Evolutionary conservation across 2,888 invertebrate genomes (phyloP).

Genomic region (Trissonchulus latispiculum): DNA sequence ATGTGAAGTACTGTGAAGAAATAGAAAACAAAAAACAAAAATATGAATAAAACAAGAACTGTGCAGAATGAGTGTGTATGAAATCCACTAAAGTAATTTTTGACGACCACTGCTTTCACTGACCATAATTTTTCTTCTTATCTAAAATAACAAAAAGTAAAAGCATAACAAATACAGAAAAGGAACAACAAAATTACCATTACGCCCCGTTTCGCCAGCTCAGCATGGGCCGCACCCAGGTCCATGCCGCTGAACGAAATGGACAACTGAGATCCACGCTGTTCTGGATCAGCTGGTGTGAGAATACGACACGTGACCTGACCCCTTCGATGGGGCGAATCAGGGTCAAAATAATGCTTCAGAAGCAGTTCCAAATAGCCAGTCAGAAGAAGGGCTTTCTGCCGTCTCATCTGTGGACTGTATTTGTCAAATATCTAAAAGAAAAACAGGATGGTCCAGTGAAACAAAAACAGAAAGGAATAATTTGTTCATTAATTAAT

Average conservation of each 20-base stretch:
- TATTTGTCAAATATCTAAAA: conserved; percentile 50
- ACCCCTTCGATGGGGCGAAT: conserved; percentile 20
- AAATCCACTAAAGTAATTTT: too few relatives aligned
- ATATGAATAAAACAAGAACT: too few relatives aligned
- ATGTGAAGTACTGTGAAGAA: too few relatives aligned
- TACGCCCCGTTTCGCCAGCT: conserved; percentile 50
- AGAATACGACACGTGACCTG: conserved; percentile 45
- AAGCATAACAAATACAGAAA: too few relatives aligned
- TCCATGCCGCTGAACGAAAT: conserved; percentile 47
- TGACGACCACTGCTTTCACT: too few relatives aligned
- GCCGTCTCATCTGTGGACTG: conserved; percentile 45
- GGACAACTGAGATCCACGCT: conserved; percentile 53
- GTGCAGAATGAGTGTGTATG: too few relatives aligned
- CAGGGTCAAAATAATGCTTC: conserved; percentile 34
- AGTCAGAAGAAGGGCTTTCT: conserved; percentile 51
- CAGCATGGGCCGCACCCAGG: conserved; percentile 45
- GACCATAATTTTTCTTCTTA: too few relatives aligned
- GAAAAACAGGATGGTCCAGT: conserved; percentile 7
- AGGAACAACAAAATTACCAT: conserved; percentile 50
- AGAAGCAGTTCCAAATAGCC: conserved; percentile 52
- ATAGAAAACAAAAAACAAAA: too few relatives aligned
- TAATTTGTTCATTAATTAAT: too few relatives aligned
- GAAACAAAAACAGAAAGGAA: too few relatives aligned
- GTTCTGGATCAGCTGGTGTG: conserved; percentile 50
- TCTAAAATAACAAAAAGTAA: too few relatives aligned